Conservation (phyloP, 2,797 vertebrate species). For the Vipera latastei region DNA sequence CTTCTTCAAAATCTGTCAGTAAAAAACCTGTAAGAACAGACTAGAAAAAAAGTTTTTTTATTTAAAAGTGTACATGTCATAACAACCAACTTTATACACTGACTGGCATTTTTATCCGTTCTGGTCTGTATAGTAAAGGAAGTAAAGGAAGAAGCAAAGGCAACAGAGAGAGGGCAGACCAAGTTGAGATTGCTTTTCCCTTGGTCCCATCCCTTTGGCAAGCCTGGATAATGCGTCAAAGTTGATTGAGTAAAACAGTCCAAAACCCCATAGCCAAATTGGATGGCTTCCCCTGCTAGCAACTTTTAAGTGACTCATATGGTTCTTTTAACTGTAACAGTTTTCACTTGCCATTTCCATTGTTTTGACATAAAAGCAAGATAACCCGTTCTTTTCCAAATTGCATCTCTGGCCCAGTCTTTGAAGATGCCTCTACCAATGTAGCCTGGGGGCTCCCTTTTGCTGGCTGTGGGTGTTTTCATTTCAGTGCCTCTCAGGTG, state of each 20-base stretch:
- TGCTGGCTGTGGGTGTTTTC: neutral
- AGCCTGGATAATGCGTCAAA: neutral
- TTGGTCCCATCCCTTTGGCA: neutral
- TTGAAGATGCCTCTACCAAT: neutral
- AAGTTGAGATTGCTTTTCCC: neutral
- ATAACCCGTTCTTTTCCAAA: neutral
- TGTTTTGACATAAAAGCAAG: neutral
- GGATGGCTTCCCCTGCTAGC: neutral
- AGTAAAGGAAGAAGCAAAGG: fast-evolving
- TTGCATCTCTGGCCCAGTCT: fast-evolving
- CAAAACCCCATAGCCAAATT: neutral
- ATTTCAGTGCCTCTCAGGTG: neutral
- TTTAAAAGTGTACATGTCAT: constrained; percentile 41
- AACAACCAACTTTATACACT: constrained; percentile 6
- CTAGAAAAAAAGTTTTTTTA: constrained; percentile 62
- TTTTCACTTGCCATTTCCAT: neutral
- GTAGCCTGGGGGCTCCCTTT: neutral
- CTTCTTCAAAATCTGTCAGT: neutral
- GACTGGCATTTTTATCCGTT: neutral
- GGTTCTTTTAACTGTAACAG: neutral
- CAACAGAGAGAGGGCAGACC: neutral
- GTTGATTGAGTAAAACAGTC: neutral
- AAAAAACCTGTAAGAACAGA: neutral
- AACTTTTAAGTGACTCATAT: neutral
- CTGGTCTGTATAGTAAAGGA: neutral